A percentile compares a stretch with the other conserved stretches of the same genome.
phyloP scores from a whole-genome alignment of 2,113 vertebrate genomes.

The Callipepla californica region DNA sequence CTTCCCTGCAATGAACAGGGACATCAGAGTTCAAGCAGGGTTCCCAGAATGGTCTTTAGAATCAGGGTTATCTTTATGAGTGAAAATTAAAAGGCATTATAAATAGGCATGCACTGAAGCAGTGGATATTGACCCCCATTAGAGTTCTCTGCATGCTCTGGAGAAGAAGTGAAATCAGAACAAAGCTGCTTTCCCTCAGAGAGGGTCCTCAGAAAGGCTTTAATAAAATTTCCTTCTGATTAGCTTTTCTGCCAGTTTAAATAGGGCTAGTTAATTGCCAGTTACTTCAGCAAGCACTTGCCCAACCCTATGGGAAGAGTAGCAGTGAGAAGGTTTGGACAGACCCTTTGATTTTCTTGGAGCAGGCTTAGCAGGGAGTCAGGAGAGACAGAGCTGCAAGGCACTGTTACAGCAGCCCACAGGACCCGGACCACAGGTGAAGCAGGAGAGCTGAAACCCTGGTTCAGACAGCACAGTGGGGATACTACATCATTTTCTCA shows the following conservation, averaged over 20 bases:
- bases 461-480: background rate
- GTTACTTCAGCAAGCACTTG: background rate
- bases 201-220: background rate
- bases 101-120: background rate
- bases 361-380: background rate
- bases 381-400: background rate
- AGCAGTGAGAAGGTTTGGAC: background rate
- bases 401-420: background rate
- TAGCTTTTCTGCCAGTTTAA: background rate
- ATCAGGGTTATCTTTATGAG: background rate
- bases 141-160: background rate
- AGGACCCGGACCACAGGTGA: background rate
- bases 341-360: background rate
- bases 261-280: background rate
- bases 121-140: background rate
- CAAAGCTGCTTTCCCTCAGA: background rate
- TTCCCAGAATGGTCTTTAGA: background rate
- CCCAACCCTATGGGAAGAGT: background rate
- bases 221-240: background rate
- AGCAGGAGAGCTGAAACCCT: background rate
- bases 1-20: too few species aligned
- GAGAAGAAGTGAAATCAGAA: background rate
- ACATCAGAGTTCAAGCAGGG: too few species aligned
- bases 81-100: background rate
- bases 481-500: background rate